phyloP scores from a whole-genome alignment of 2,113 vertebrate species.

The Cromileptes altivelis region DNA sequence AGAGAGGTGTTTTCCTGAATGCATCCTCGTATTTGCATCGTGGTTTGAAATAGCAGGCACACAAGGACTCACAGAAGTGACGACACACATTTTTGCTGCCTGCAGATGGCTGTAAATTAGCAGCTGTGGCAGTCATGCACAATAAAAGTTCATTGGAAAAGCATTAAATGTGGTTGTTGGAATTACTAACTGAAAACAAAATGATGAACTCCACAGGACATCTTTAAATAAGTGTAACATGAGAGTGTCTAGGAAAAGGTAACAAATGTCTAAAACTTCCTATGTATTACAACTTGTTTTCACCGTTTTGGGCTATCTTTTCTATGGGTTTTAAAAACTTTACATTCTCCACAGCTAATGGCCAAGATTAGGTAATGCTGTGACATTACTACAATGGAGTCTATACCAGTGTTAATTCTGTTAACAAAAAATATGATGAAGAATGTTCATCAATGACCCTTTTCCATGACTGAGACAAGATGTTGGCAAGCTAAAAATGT shows the following conservation, averaged over 20 bases:
- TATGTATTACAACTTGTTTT: background rate
- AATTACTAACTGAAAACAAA: background rate
- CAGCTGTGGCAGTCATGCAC: background rate
- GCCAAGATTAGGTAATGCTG: background rate
- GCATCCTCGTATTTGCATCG: background rate
- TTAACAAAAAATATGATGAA: no score
- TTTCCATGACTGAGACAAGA: no score
- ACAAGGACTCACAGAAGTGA: background rate
- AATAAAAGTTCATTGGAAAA: background rate
- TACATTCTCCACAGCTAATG: background rate
- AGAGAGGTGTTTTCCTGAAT: background rate
- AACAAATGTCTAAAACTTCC: background rate
- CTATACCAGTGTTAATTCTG: no score
- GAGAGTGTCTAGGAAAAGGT: background rate
- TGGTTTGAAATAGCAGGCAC: background rate
- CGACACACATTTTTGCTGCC: background rate
- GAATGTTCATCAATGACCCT: no score
- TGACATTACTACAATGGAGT: background rate
- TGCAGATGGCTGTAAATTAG: slow-evolving; percentile 1
- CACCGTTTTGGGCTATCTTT: background rate
- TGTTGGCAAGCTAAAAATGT: no score
- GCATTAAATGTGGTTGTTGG: background rate
- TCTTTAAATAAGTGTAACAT: background rate
- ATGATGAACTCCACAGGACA: background rate
- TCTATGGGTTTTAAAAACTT: background rate